A percentile compares a stretch with the other conserved stretches of the same genome.
Evolutionary conservation across 2,113 vertebrate species (phyloP).

Genomic region (Theristicus caerulescens): DNA sequence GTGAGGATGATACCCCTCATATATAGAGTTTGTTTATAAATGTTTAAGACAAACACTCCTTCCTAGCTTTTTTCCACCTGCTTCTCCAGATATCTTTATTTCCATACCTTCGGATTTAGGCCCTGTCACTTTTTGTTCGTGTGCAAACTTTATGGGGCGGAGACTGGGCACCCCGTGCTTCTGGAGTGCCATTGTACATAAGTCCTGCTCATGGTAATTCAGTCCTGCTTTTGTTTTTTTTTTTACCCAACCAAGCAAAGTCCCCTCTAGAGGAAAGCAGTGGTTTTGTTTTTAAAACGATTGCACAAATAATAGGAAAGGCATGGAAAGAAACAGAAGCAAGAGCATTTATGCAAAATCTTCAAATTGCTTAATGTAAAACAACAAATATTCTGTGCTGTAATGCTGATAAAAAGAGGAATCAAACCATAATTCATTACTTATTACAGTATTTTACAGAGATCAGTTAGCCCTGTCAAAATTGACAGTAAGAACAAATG

Average conservation of each 20-base stretch:
- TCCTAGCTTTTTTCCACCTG: neutral
- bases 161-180: neutral
- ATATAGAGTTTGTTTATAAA: neutral
- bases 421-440: neutral
- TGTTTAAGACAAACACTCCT: neutral
- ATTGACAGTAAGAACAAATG: neutral
- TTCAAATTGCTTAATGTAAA: neutral
- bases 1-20: accelerated
- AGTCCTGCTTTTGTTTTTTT: neutral
- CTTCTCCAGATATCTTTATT: neutral
- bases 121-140: neutral
- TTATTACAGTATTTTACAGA: neutral
- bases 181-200: no score
- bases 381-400: neutral
- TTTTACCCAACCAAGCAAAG: neutral
- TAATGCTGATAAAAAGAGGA: neutral
- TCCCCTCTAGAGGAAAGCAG: neutral
- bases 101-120: neutral
- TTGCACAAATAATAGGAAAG: neutral
- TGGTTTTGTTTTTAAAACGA: neutral
- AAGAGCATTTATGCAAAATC: neutral
- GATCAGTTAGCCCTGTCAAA: neutral
- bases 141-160: neutral
- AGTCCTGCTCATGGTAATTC: neutral
- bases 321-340: neutral